A percentile compares a stretch with the other conserved stretches of the same genome.
Conservation (phyloP, 2,797 vertebrate genomes). For the Amphiprion clarkii region DNA sequence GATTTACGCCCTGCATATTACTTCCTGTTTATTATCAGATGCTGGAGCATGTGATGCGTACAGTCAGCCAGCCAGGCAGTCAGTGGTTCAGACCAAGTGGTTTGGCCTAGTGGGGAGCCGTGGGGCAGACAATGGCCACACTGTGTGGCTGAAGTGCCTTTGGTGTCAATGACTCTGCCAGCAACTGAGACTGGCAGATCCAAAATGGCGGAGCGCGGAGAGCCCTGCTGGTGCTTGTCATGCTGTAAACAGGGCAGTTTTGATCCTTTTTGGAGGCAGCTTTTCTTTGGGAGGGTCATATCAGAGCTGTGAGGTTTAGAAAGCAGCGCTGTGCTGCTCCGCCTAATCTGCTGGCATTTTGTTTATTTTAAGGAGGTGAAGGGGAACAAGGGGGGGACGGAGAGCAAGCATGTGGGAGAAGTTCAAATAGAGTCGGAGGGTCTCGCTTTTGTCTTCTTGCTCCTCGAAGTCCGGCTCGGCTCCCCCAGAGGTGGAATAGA, state of each 20-base stretch:
- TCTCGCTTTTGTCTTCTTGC: slow-evolving; percentile 34
- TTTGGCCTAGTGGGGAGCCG: slow-evolving; percentile 78
- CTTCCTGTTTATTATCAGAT: slow-evolving; percentile 80
- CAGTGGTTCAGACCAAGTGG: slow-evolving; percentile 82
- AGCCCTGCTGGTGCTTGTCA: slow-evolving; percentile 75
- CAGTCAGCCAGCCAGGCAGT: slow-evolving; percentile 70
- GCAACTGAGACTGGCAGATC: slow-evolving; percentile 80
- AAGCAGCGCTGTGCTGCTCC: slow-evolving; percentile 23
- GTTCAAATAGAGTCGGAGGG: slow-evolving; percentile 38
- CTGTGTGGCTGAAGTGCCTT: slow-evolving; percentile 82
- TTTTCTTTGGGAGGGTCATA: slow-evolving; percentile 41
- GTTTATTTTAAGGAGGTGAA: slow-evolving; percentile 48
- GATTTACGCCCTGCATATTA: slow-evolving; percentile 62
- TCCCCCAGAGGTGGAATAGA: slow-evolving; percentile 41
- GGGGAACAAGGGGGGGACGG: neutral
- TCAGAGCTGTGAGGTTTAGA: slow-evolving; percentile 38
- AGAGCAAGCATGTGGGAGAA: slow-evolving; percentile 40
- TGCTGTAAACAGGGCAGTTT: slow-evolving; percentile 59
- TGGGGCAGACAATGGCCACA: slow-evolving; percentile 78
- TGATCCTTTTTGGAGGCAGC: slow-evolving; percentile 71
- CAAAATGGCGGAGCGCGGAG: slow-evolving; percentile 79
- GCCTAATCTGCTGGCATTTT: slow-evolving; percentile 58
- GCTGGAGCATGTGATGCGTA: slow-evolving; percentile 68
- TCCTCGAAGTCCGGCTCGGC: slow-evolving; percentile 58
- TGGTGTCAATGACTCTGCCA: slow-evolving; percentile 82